These are phyloP conservation scores for Laticauda colubrina DNA, from an alignment of 2,113 vertebrate species.

Conservation along the genomic window DNA sequence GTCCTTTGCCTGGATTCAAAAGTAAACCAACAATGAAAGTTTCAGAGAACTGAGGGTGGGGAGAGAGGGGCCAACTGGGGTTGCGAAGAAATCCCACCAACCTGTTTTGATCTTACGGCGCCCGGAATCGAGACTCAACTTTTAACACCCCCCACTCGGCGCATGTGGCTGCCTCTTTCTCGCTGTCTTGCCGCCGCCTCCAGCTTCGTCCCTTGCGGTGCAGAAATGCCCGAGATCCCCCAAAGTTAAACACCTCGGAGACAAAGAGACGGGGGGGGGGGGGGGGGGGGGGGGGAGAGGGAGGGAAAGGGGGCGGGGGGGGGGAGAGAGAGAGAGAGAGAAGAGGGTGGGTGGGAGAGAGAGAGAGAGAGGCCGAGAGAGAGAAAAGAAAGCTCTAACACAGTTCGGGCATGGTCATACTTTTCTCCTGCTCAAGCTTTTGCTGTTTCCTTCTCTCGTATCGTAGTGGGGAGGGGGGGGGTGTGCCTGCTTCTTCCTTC, in stretches of 20 bases:
- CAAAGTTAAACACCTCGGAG: constrained; percentile 36
- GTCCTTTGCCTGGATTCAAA: neutral
- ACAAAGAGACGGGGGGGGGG: constrained; percentile 13
- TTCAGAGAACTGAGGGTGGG: no score
- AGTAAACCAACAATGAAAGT: neutral
- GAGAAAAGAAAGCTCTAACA: constrained; percentile 2
- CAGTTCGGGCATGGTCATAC: constrained; percentile 19
- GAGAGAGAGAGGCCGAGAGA: neutral
- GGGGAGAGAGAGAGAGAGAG: neutral
- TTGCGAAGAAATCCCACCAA: constrained; percentile 19
- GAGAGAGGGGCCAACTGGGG: no score
- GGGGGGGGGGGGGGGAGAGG: neutral
- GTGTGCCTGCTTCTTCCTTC: neutral
- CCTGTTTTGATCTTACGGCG: constrained; percentile 20
- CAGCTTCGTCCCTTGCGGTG: constrained; percentile 11
- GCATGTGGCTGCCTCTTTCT: constrained; percentile 23
- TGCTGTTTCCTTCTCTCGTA: constrained; percentile 5
- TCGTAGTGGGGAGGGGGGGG: neutral
- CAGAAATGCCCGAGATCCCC: constrained; percentile 6
- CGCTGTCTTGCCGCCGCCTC: neutral
- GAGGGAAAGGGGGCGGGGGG: neutral
- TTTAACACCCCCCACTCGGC: constrained; percentile 24
- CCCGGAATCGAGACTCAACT: constrained; percentile 21
- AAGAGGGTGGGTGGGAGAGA: neutral
- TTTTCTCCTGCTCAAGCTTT: constrained; percentile 11